A percentile compares a stretch with the other conserved stretches of the same genome.
Evolutionary conservation across 2,797 vertebrate species (phyloP).

Genomic region (Rhyacichthys aspro): DNA sequence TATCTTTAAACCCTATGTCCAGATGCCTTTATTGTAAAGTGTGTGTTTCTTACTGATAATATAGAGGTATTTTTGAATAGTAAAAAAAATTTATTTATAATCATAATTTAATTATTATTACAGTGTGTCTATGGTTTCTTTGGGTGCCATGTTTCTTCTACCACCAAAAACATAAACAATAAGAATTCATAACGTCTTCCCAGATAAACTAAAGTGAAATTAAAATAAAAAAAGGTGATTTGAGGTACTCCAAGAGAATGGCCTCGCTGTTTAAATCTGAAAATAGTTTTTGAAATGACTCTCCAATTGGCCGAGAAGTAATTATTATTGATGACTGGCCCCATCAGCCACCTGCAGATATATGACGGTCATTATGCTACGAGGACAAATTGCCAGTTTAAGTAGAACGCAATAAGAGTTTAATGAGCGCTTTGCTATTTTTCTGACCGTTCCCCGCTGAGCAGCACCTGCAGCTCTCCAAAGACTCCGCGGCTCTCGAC

Average conservation of each 20-base stretch:
- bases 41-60: no score
- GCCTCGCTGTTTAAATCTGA: slow-evolving; percentile 9
- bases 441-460: slow-evolving; percentile 8
- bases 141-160: no score
- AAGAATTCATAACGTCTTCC: no score
- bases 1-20: no score
- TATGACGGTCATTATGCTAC: slow-evolving; percentile 16
- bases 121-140: no score
- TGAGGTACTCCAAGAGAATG: background rate
- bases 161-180: no score
- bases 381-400: slow-evolving; percentile 15
- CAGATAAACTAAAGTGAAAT: no score
- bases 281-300: slow-evolving; percentile 3
- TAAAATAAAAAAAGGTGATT: no score
- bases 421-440: slow-evolving; percentile 16
- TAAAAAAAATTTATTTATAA: no score
- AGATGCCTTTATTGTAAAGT: no score
- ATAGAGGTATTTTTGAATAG: no score
- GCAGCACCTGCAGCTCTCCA: slow-evolving; percentile 17
- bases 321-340: slow-evolving; percentile 37
- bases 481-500: background rate
- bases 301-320: background rate
- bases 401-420: slow-evolving; percentile 6
- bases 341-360: slow-evolving; percentile 24
- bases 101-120: no score